A percentile compares a stretch with the other conserved stretches of the same genome.
Evolutionary conservation across 2,113 vertebrate genomes (phyloP).

Genomic region (Brevimyrus niger): DNA sequence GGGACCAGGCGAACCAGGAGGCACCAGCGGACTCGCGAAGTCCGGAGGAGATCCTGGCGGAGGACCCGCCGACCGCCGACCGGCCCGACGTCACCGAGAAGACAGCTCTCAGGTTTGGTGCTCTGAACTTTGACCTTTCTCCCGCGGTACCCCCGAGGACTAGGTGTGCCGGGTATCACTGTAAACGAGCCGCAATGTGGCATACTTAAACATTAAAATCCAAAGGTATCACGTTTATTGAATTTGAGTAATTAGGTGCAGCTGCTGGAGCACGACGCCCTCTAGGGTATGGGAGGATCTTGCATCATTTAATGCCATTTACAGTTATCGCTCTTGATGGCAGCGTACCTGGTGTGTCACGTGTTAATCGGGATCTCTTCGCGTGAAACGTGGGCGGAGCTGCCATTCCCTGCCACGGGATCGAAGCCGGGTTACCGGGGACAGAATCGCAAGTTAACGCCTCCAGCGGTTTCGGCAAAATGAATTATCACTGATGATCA

Average conservation of each 20-base stretch:
- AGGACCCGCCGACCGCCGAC: constrained; percentile 72
- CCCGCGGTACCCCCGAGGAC: background rate
- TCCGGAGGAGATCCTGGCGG: constrained; percentile 85
- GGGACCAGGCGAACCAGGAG: constrained; percentile 44
- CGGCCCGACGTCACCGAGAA: constrained; percentile 81
- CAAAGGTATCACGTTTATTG: background rate
- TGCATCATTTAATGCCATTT: background rate
- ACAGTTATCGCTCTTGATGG: background rate
- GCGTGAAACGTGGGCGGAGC: background rate
- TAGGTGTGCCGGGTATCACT: background rate
- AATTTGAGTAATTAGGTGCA: background rate
- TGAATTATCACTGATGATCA: background rate
- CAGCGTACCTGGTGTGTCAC: background rate
- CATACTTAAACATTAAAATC: background rate
- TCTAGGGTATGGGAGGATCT: background rate
- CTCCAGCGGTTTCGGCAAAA: background rate
- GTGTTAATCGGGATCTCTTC: background rate
- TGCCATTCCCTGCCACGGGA: background rate
- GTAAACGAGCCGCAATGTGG: background rate
- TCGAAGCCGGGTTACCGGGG: background rate
- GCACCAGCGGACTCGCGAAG: constrained; percentile 67
- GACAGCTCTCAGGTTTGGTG: constrained; percentile 81
- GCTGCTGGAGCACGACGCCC: background rate
- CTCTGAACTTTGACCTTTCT: background rate
- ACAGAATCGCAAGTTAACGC: background rate